Evolutionary conservation across 2,113 vertebrate species (phyloP).

Genomic region (Epinephelus lanceolatus): DNA sequence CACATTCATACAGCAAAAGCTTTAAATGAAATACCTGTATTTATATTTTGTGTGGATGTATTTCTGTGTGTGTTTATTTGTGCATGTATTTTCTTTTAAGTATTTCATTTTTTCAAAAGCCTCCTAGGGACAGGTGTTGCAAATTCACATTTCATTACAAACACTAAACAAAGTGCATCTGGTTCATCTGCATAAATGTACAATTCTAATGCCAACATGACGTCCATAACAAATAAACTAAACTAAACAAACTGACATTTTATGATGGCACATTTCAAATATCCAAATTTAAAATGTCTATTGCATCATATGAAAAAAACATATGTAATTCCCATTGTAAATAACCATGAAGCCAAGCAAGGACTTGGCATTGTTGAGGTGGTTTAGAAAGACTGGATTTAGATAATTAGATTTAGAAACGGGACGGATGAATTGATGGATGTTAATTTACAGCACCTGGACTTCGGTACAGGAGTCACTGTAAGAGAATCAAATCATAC

Average conservation of each 20-base stretch:
- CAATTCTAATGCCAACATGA: too few relatives aligned
- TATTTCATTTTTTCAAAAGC: too few relatives aligned
- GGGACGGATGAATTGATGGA: conserved; percentile 29
- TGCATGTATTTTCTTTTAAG: too few relatives aligned
- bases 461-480: background rate
- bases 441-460: conserved; percentile 31
- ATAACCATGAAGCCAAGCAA: conserved; percentile 7
- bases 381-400: conserved; percentile 13
- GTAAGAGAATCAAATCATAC: conserved; percentile 32
- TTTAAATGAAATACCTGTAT: too few relatives aligned
- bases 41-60: too few relatives aligned
- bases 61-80: too few relatives aligned
- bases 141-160: too few relatives aligned
- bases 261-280: conserved; percentile 26
- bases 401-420: conserved; percentile 22
- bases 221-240: too few relatives aligned
- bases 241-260: background rate
- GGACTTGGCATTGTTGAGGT: conserved; percentile 21
- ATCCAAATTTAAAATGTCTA: conserved; percentile 14
- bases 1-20: background rate
- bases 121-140: too few relatives aligned
- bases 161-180: too few relatives aligned
- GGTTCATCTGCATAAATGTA: too few relatives aligned
- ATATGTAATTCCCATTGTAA: background rate
- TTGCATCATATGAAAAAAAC: background rate